Conservation (phyloP, 2,888 invertebrate species). For the Falcaria lacertinaria region DNA sequence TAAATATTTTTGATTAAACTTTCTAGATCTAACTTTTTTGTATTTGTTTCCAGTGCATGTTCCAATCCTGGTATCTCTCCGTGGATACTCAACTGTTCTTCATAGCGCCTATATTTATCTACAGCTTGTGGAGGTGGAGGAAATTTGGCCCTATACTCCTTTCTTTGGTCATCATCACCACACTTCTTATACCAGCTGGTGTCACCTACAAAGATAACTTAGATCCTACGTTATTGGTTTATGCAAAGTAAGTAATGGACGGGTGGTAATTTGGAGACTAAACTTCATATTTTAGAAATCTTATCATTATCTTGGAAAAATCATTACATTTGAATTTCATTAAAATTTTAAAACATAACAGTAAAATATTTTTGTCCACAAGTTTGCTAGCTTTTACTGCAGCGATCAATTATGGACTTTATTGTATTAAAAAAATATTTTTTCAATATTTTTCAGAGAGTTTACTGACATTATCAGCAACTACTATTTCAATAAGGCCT, state of each 20-base stretch:
- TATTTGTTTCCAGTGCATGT: conserved; percentile 81
- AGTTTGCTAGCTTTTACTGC: too few relatives aligned
- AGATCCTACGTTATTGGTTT: conserved; percentile 85
- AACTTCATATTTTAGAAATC: too few relatives aligned
- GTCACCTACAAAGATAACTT: conserved; percentile 79
- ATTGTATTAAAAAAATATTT: too few relatives aligned
- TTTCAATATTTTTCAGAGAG: conserved; percentile 68
- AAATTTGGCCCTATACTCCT: conserved; percentile 78
- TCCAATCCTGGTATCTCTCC: conserved; percentile 85
- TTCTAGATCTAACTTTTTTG: background rate
- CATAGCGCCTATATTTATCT: conserved; percentile 83
- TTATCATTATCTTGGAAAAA: too few relatives aligned
- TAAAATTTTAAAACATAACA: too few relatives aligned
- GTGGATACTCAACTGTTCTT: conserved; percentile 84
- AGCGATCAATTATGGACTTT: too few relatives aligned
- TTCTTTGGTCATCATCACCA: conserved; percentile 61
- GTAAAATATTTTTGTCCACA: too few relatives aligned
- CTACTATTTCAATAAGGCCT: conserved; percentile 81
- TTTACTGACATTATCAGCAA: conserved; percentile 82
- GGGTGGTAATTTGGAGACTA: too few relatives aligned
- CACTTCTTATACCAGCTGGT: conserved; percentile 75
- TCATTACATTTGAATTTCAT: too few relatives aligned
- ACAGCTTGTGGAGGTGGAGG: conserved; percentile 83
- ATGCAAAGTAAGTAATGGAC: conserved; percentile 83
- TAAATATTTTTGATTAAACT: too few relatives aligned